phyloP scores from a whole-genome alignment of 2,888 invertebrate species.

The Pinctada fucata region DNA sequence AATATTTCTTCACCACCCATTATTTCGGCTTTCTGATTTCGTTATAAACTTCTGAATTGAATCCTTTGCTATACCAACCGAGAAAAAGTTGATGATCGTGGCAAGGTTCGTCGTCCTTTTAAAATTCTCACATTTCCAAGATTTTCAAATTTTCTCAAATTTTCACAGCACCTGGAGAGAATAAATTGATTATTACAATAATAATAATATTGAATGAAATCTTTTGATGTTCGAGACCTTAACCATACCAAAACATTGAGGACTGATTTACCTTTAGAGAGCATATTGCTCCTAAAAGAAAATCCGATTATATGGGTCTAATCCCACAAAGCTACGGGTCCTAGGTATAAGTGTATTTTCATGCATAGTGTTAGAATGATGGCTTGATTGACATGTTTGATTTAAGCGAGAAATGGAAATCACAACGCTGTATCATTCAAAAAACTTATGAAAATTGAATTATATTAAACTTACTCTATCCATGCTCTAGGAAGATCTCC shows the following conservation, averaged over 20 bases:
- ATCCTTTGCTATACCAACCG: too few species aligned
- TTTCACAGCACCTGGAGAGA: background rate
- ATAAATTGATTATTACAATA: background rate
- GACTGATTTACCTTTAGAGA: background rate
- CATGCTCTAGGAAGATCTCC: background rate
- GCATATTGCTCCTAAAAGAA: background rate
- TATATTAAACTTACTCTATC: background rate
- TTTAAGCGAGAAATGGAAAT: background rate
- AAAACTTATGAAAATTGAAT: background rate
- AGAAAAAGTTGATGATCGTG: too few species aligned
- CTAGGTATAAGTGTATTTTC: too few species aligned
- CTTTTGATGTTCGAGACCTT: background rate
- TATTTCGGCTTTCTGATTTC: too few species aligned
- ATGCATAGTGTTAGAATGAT: too few species aligned
- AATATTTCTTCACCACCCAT: too few species aligned
- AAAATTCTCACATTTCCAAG: too few species aligned
- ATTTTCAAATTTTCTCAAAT: background rate
- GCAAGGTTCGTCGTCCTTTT: too few species aligned
- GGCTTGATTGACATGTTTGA: background rate
- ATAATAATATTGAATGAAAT: background rate
- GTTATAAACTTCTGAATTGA: too few species aligned
- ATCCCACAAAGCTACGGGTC: too few species aligned
- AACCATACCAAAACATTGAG: background rate
- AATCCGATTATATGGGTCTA: background rate
- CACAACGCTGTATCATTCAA: background rate